phyloP scores from a whole-genome alignment of 1,140 invertebrate species.

The Temnothorax nylanderi region DNA sequence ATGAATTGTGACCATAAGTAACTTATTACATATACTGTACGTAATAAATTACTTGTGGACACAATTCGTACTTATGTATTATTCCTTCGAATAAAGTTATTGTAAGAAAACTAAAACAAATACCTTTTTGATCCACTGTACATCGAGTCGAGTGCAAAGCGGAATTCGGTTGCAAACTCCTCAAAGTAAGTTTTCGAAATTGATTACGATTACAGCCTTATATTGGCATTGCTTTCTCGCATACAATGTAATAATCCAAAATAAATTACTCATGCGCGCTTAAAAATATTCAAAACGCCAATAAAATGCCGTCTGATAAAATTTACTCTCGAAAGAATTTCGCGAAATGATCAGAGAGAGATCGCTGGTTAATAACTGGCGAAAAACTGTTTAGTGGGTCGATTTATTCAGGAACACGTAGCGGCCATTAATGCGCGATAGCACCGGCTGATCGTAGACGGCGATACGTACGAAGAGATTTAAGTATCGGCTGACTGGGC shows the following conservation, averaged over 20 bases:
- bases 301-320: not conserved
- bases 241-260: not conserved
- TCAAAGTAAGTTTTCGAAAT: not conserved
- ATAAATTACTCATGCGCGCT: not conserved
- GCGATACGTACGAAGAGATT: constrained; percentile 77
- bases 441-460: constrained; percentile 70
- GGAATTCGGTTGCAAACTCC: not conserved
- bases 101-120: too few relatives aligned
- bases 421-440: constrained; percentile 76
- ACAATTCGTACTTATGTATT: too few relatives aligned
- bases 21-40: too few relatives aligned
- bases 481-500: constrained; percentile 77
- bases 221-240: not conserved
- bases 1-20: too few relatives aligned
- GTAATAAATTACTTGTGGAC: too few relatives aligned
- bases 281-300: not conserved
- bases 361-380: constrained; percentile 28
- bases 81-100: too few relatives aligned
- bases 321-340: constrained; percentile 4
- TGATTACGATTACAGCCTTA: not conserved
- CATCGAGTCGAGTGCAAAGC: too few relatives aligned
- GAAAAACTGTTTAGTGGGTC: constrained; percentile 42
- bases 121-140: too few relatives aligned
- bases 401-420: constrained; percentile 79
- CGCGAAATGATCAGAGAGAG: not conserved